phyloP scores from a whole-genome alignment of 2,113 vertebrate species.

The Anguilla japonica region DNA sequence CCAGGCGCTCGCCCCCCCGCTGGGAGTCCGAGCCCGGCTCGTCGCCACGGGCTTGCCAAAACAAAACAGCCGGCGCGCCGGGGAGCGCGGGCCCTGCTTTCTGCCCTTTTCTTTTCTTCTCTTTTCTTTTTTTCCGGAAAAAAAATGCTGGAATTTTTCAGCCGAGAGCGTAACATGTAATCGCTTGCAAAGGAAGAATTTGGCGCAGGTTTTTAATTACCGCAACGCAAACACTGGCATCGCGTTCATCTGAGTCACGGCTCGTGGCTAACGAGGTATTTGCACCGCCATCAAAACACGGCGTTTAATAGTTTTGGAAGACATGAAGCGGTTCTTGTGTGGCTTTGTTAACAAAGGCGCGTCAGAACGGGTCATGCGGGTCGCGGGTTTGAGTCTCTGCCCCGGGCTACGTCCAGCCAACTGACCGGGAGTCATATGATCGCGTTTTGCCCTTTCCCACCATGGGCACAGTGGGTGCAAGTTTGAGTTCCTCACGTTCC shows the following conservation, averaged over 20 bases:
- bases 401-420: too few species aligned
- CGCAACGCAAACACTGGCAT: neutral
- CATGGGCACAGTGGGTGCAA: too few species aligned
- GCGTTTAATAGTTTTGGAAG: neutral
- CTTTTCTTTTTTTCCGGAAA: neutral
- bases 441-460: too few species aligned
- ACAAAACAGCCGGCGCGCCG: neutral
- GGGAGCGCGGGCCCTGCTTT: neutral
- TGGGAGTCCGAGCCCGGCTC: neutral
- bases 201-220: constrained; percentile 1
- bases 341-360: neutral
- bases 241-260: neutral
- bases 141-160: constrained; percentile 28
- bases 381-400: too few species aligned
- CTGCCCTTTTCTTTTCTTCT: neutral
- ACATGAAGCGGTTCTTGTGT: neutral
- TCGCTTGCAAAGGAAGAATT: constrained; percentile 39
- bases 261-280: neutral
- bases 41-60: neutral
- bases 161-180: constrained; percentile 46
- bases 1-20: neutral
- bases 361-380: too few species aligned
- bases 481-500: too few species aligned
- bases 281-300: neutral
- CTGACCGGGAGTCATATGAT: too few species aligned